Evolutionary conservation across 2,888 invertebrate species (phyloP), one percentile per base, ranked within the genome.

Genomic region (Priocnemis perturbator): DNA sequence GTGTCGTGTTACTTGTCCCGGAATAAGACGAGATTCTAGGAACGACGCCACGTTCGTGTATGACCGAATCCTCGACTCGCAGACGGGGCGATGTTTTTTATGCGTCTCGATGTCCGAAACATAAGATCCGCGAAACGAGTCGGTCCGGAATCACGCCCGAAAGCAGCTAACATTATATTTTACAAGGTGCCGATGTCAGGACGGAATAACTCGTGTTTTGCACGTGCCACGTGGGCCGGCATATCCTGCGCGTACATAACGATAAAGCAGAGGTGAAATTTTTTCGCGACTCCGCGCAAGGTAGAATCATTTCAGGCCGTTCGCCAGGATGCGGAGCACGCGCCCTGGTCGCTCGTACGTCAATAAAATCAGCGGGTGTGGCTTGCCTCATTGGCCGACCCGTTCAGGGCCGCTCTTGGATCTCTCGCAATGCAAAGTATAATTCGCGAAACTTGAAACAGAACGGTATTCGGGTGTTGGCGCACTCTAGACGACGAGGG

Each of bases 301-400:
- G 65, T 67, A 60, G 66, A 74, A 64, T 66, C 71, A 69, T 79
- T 70, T 75, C 70, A 65, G 62, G 59, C 52, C 50, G 61, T 53
- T 62, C 56, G 62, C 45, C 58, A 26, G 64, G 72, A 71, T 71
- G 61, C 69, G 44, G 60, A 73, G 64, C 67, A 67, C 73, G 68
- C 65, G 60, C 67, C 64, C 74, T 53, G 64, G 60, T 55, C 20
- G 60, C 63, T 73, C 73, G 71, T 74, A 74, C 63, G 78, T 80
- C 76, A 77, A 81, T 81, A 78, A 79, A 81, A 78, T 79, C 77
- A 73, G 73, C 82, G 77, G 79, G 80, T 76, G 79, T 76, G 81
- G 79, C 74, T 69, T 64, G 68, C 37, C 66, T 79, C 69, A 69
- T 74, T 78, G 71, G 72, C 67, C 67, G 59, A 55, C 76, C 69